These are phyloP conservation scores for Axea sp. DNA, from an alignment of 2,888 invertebrate genomes.

Conservation along the genomic window DNA sequence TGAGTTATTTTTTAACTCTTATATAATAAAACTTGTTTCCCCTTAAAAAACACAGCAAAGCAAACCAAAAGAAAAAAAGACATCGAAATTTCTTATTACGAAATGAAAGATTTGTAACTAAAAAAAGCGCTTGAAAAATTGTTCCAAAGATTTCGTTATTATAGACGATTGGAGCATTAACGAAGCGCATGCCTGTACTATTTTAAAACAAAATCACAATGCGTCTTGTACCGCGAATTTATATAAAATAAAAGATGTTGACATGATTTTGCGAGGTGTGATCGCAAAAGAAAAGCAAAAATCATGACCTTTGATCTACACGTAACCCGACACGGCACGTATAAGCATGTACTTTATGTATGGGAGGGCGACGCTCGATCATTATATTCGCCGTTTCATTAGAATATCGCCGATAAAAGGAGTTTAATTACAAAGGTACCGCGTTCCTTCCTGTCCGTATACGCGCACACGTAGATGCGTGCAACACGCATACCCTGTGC, in stretches of 20 bases:
- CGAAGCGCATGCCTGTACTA: no score
- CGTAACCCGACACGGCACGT: conserved; percentile 33
- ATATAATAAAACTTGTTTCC: no score
- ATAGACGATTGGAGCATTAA: no score
- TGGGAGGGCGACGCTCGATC: conserved; percentile 65
- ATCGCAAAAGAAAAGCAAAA: conserved; percentile 37
- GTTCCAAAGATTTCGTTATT: no score
- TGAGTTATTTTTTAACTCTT: no score
- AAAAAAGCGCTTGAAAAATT: no score
- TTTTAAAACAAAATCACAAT: not conserved
- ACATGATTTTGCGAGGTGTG: conserved; percentile 33
- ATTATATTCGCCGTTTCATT: conserved; percentile 74
- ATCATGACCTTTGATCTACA: conserved; percentile 57
- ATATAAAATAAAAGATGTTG: conserved; percentile 21
- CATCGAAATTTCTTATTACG: no score
- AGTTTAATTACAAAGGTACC: conserved; percentile 74
- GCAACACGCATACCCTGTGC: conserved; percentile 68
- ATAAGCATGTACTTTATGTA: conserved; percentile 46
- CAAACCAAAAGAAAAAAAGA: no score
- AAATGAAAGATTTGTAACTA: no score
- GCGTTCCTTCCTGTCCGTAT: conserved; percentile 68
- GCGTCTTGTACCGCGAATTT: not conserved
- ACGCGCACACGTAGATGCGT: conserved; percentile 65
- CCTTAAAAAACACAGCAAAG: no score
- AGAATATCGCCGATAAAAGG: conserved; percentile 74